Evolutionary conservation across 2,888 invertebrate genomes (phyloP), one percentile per base, ranked within the genome.

Genomic region (Venusia cambrica): DNA sequence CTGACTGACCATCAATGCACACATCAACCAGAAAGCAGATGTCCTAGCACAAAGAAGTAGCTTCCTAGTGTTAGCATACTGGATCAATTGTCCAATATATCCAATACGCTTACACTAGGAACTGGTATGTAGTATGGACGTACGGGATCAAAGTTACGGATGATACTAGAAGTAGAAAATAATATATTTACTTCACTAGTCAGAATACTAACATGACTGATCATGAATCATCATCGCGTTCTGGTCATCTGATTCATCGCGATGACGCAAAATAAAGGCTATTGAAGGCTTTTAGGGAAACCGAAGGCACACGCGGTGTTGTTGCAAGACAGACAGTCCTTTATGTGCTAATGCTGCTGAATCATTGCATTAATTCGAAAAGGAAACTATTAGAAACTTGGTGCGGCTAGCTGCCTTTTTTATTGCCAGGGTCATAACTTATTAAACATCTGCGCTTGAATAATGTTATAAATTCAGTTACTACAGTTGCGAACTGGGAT

Each of bases 331-430:
- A 20, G 42, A 46, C 49, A 40, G 46, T 42, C 27, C 39, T 49
- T 38, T 52, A 51, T 55, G 60, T 54, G 61, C 46, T 51, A 51
- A 57, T 53, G 40, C 25, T 19, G 46, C 54, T 46, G 64, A 63
- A 43, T 64, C 60, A 63, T 30, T 29, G 26, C 8, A 6, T 30
- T 19, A 20, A 26, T 24, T 29, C 31, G 19, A 25, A 36, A 12
- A 29, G 41, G 29, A 41, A 41, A 28, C 31, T 25, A 36, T 36
- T 41, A 32, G 36, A 36, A 36, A 41, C 40, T 36, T 20, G 12
- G 17, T 14, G 6, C 17, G 10, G n/a, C 14, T 3, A 14, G 14
- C 14, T 11, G 2, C 24, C 18, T 29, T 20, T 8, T 21, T 29
- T 6, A 8, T 9, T 27, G 30, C 10, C 24, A 34, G 30, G 34